Evolutionary conservation across 2,113 vertebrate species (phyloP).

Genomic region (Centrocercus urophasianus): DNA sequence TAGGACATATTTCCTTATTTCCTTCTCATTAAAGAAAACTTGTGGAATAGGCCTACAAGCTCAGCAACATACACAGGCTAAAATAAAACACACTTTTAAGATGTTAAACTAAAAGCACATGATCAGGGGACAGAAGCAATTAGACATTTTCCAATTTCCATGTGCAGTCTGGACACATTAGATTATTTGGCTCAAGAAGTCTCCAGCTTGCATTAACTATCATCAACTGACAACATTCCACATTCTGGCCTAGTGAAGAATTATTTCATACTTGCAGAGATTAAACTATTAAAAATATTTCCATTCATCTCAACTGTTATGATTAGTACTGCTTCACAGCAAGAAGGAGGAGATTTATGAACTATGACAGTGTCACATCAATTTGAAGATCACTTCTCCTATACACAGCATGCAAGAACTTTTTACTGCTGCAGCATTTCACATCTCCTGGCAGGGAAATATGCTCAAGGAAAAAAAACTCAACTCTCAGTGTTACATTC

Average conservation of each 20-base stretch:
- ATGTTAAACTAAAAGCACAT: not conserved
- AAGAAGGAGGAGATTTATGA: not conserved
- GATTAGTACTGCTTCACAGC: not conserved
- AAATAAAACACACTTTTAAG: not conserved
- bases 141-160: not conserved
- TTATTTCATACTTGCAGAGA: not conserved
- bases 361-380: not conserved
- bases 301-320: not conserved
- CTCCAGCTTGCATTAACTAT: not conserved
- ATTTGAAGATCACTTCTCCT: not conserved
- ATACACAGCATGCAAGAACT: not conserved
- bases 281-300: not conserved
- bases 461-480: not conserved
- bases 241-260: not conserved
- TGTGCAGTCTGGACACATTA: not conserved
- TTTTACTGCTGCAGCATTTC: not conserved
- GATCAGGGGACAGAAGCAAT: not conserved
- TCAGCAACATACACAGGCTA: not conserved
- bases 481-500: not conserved
- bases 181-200: not conserved
- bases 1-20: not conserved
- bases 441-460: not conserved
- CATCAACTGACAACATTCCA: not conserved
- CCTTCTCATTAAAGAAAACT: not conserved
- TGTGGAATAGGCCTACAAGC: not conserved